Percentiles rank a stretch among this genome's conserved stretches.
Evolutionary conservation across 2,888 invertebrate species (phyloP).

Genomic region (Drosophila antonietae): DNA sequence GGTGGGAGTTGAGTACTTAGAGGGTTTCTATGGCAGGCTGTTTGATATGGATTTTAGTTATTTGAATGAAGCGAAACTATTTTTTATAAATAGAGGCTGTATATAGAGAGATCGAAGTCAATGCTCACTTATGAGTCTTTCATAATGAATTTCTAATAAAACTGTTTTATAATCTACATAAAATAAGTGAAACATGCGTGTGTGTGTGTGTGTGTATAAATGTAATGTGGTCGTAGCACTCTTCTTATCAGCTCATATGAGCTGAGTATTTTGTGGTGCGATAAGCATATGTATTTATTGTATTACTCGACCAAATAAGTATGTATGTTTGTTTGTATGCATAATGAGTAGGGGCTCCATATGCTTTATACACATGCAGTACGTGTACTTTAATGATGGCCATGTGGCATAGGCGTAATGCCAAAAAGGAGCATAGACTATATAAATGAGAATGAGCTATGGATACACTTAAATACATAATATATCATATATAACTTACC

Average conservation of each 20-base stretch:
- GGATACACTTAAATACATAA: background rate
- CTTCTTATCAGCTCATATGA: slow-evolving; percentile 54
- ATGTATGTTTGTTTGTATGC: slow-evolving; percentile 35
- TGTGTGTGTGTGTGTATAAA: slow-evolving; percentile 21
- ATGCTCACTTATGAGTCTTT: slow-evolving; percentile 1
- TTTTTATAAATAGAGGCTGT: background rate
- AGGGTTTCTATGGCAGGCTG: slow-evolving; percentile 1
- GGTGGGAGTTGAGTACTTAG: background rate
- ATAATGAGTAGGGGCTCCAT: slow-evolving; percentile 40
- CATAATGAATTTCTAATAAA: slow-evolving; percentile 25
- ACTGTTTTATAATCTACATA: slow-evolving; percentile 27
- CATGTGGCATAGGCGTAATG: slow-evolving; percentile 64
- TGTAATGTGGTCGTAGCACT: slow-evolving; percentile 33
- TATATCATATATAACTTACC: slow-evolving; percentile 43
- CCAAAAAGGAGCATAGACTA: slow-evolving; percentile 38
- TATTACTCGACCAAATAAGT: slow-evolving; percentile 63
- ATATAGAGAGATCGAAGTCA: background rate
- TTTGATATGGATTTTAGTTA: background rate
- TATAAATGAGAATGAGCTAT: slow-evolving; percentile 1
- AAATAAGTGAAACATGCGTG: slow-evolving; percentile 13
- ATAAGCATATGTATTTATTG: slow-evolving; percentile 72
- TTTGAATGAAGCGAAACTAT: background rate
- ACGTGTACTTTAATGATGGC: slow-evolving; percentile 62
- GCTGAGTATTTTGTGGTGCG: slow-evolving; percentile 52
- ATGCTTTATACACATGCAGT: slow-evolving; percentile 27